Conservation (phyloP, 2,888 invertebrate genomes). For the Busseola fusca region DNA sequence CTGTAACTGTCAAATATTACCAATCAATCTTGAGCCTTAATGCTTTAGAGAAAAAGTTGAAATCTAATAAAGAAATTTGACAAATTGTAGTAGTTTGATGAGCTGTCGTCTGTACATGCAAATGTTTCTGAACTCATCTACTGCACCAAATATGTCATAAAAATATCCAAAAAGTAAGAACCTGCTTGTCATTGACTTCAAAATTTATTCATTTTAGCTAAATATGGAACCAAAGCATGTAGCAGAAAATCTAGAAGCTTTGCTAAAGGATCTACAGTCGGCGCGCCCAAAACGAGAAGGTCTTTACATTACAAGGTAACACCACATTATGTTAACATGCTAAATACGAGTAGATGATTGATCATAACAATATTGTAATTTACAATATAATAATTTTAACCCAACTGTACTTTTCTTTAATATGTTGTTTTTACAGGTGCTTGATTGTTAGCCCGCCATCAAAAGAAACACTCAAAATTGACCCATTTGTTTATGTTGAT, state of each 20-base stretch:
- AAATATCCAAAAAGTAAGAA: not conserved
- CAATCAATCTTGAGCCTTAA: no score
- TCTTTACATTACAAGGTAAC: constrained; percentile 91
- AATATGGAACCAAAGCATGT: constrained; percentile 92
- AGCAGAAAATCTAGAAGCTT: constrained; percentile 91
- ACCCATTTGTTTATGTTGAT: constrained; percentile 89
- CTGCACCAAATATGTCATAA: constrained; percentile 5
- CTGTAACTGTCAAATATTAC: no score
- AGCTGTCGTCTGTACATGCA: no score
- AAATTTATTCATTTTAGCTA: constrained; percentile 86
- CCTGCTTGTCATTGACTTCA: not conserved
- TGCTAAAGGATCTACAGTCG: constrained; percentile 91
- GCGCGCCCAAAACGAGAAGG: constrained; percentile 91
- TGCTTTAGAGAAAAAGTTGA: no score
- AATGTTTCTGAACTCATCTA: constrained; percentile 2
- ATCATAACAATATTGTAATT: not conserved
- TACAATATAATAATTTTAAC: no score
- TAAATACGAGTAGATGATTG: not conserved
- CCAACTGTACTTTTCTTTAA: not conserved
- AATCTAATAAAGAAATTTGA: no score
- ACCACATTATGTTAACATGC: not conserved
- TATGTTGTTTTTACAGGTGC: constrained; percentile 84
- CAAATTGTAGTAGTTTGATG: no score
- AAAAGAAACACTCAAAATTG: constrained; percentile 91
- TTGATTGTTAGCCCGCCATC: constrained; percentile 90